A percentile compares a stretch with the other conserved stretches of the same genome.
phyloP scores from a whole-genome alignment of 2,888 invertebrate species.

The Epinotia brunnichana region DNA sequence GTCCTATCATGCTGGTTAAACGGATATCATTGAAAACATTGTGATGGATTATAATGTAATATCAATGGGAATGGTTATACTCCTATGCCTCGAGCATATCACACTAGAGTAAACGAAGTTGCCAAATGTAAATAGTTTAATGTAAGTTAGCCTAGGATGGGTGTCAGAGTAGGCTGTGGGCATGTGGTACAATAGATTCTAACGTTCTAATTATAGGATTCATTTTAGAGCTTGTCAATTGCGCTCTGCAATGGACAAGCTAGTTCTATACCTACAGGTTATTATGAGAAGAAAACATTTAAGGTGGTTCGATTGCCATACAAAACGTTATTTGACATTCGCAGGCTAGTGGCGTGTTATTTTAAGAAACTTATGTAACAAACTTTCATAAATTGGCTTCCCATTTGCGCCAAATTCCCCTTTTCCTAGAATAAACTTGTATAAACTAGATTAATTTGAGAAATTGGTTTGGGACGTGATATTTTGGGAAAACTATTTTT shows the following conservation, averaged over 20 bases:
- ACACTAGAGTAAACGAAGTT: slow-evolving; percentile 77
- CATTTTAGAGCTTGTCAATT: slow-evolving; percentile 1
- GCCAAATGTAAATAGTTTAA: slow-evolving; percentile 78
- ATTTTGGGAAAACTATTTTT: too few species aligned
- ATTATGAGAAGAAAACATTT: too few species aligned
- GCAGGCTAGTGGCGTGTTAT: too few species aligned
- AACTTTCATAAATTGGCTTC: too few species aligned
- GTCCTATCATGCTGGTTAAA: slow-evolving; percentile 28
- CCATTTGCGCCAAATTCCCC: too few species aligned
- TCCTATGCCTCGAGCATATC: slow-evolving; percentile 78
- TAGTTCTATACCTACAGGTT: background rate
- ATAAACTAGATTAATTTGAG: too few species aligned
- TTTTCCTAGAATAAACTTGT: too few species aligned
- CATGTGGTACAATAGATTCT: slow-evolving; percentile 52
- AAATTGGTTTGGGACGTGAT: too few species aligned
- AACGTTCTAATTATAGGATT: slow-evolving; percentile 16
- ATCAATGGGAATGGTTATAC: slow-evolving; percentile 66
- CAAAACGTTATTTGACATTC: too few species aligned
- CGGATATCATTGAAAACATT: slow-evolving; percentile 70
- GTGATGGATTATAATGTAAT: slow-evolving; percentile 59
- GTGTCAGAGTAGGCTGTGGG: slow-evolving; percentile 68
- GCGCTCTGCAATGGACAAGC: background rate
- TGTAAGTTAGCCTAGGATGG: slow-evolving; percentile 54
- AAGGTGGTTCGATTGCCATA: too few species aligned
- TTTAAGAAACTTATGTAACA: too few species aligned